Evolutionary conservation across 1,140 invertebrate species (phyloP), one percentile per base, ranked within the genome.

Genomic region (Hyposmocoma kahamanoa): DNA sequence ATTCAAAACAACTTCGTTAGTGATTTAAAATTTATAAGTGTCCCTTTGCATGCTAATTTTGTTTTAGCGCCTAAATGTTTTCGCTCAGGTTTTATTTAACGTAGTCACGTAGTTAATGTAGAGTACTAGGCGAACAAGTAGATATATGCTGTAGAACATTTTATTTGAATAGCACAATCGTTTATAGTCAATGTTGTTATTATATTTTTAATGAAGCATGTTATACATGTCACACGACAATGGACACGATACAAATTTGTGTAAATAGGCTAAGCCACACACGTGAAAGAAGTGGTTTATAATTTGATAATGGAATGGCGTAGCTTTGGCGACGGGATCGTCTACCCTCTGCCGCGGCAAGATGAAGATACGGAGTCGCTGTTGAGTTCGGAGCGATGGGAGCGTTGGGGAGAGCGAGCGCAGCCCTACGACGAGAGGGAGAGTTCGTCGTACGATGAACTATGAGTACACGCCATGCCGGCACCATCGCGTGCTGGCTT

Each of bases 321-420:
- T 77, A 94, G 95, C 88, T 90, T 95, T 80, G 95, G 95, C 62
- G 94, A 96, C 85, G 95, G 95, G 54, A 90, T 95, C 63, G 92
- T 91, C 64, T 97, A 94, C 84, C 95, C 95, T 11, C 92, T 94
- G 73, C 90, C 92, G 36, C 90, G 90, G 52, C 88, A 91, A 59
- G 93, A 95, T 62, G 93, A 96, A 81, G 95, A 96, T 72, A 92
- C 91, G 51, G 93, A 95, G 83, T 91, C 91, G 22, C 87, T 97
- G 50, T 87, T 95, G 53, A 88, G 87, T 36, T 85, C 86, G 21
- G 88, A 89, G 66, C 80, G 87, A 9, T 88, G 88, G 85, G 81
- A 82, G 20, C 67, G 81, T 0, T 84, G 81, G 81, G 87, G 87
- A 22, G 87, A 88, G 48, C 61, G 74, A 10, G 72, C 85, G 15